Base-by-base conservation (phyloP, 2,113 vertebrate species). In the Azemiops feae region DNA sequence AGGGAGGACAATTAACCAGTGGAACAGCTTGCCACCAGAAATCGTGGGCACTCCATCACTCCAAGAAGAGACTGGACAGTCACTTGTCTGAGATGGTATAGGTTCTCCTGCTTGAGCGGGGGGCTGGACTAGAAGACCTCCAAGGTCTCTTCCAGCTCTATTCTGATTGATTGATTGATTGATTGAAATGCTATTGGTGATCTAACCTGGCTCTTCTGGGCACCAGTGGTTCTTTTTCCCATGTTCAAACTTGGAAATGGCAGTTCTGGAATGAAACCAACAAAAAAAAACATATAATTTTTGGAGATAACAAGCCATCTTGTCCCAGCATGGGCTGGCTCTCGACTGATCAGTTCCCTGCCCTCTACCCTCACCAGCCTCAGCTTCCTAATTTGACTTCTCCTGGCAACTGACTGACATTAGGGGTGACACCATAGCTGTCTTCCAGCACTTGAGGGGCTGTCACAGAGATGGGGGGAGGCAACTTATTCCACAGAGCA, bases 311-410 rank as follows among this genome's bases (percentile, higher is more conserved):
- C 11, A 69, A 25, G 39, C 90, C 89, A 23, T 45, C 53, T 16
- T n/a, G 18, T 89, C 34, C 69, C 22, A 34, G 50, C 0, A 0
- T 12, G 54, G 91, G 2, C 52, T 1, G 0, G 55, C 58, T 43
- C 7, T 30, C 47, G 14, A 2, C 81, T 90, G 58, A 23, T 16
- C 3, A 5, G 54, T 34, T 91, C 74, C 64, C 6, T 3, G 22
- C 1, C 30, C 50, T 45, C 7, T 5, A n/a, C 55, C 74, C 2
- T 0, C 52, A 47, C 18, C 45, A 39, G 10, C 9, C 50, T 86
- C 58, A 91, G 34, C 1, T 23, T 4, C 88, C 58, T 89, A 55
- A 34, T 57, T 64, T 11, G 0, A 0, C 45, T 69, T 87, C 55
- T 30, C 53, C 7, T 22, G 4, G 4, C 27, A 1, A 16, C 4